A percentile compares a stretch with the other conserved stretches of the same genome.
Evolutionary conservation across 2,888 invertebrate species (phyloP).

Genomic region (Drosophila nigricruria): DNA sequence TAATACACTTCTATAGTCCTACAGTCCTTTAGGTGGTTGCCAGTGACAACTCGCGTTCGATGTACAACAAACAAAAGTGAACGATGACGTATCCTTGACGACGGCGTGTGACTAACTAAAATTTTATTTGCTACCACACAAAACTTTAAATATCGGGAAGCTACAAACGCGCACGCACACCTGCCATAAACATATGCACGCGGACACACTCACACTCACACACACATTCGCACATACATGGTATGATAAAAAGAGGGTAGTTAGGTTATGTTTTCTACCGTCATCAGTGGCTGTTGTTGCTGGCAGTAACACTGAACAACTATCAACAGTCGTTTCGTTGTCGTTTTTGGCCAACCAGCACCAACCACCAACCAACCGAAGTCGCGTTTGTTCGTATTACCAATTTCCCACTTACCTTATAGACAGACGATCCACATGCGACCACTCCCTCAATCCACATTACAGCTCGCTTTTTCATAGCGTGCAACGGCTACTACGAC

Average conservation of each 20-base stretch:
- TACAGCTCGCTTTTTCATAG: constrained; percentile 37
- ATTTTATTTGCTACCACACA: constrained; percentile 84
- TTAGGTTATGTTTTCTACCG: constrained; percentile 49
- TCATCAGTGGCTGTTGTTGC: constrained; percentile 39
- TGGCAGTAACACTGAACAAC: constrained; percentile 36
- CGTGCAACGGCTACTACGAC: constrained; percentile 44
- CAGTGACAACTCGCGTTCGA: constrained; percentile 56
- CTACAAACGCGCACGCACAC: constrained; percentile 52
- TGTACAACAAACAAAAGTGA: constrained; percentile 69
- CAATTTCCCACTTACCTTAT: constrained; percentile 67
- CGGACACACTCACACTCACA: constrained; percentile 21
- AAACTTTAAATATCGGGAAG: constrained; percentile 72
- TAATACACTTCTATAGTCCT: constrained; percentile 14
- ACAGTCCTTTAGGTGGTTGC: constrained; percentile 47
- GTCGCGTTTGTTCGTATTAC: constrained; percentile 42
- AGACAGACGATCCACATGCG: constrained; percentile 50
- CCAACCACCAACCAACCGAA: constrained; percentile 64
- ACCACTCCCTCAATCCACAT: constrained; percentile 69
- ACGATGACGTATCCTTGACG: constrained; percentile 85
- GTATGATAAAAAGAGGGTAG: constrained; percentile 41
- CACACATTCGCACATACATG: constrained; percentile 13
- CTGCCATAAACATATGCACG: constrained; percentile 29
- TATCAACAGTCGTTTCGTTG: constrained; percentile 29
- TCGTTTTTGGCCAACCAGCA: constrained; percentile 72
- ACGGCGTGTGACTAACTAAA: constrained; percentile 85